Percentiles rank a stretch among this genome's conserved stretches.
Conservation (phyloP, 2,113 vertebrate species). For the Oceanites oceanicus region DNA sequence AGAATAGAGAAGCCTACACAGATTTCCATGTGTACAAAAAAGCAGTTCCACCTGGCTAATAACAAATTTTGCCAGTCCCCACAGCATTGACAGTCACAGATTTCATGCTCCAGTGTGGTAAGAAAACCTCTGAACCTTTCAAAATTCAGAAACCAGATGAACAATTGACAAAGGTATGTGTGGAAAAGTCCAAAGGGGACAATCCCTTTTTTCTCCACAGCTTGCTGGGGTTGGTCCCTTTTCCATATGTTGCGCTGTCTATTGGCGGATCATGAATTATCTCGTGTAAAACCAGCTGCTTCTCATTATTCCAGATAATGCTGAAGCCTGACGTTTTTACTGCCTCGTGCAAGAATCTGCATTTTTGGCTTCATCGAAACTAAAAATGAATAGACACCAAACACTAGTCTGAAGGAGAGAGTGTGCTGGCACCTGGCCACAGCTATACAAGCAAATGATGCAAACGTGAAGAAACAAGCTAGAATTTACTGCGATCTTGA, state of each 20-base stretch:
- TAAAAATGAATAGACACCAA: background rate
- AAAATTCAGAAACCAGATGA: background rate
- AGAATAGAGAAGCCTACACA: background rate
- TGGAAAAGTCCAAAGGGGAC: background rate
- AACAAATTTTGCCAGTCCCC: background rate
- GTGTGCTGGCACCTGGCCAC: background rate
- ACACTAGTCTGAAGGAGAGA: background rate
- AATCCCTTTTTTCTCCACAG: background rate
- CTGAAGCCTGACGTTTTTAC: background rate
- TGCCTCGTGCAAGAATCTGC: background rate
- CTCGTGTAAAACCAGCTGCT: background rate
- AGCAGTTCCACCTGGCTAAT: background rate
- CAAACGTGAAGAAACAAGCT: background rate
- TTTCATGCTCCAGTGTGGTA: background rate
- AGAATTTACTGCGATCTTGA: background rate
- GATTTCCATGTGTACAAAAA: background rate
- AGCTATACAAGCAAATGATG: background rate
- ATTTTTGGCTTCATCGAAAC: background rate
- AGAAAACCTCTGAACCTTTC: background rate
- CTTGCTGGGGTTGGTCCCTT: background rate
- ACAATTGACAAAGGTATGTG: background rate
- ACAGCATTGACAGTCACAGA: background rate
- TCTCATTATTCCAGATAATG: background rate
- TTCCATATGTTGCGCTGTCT: background rate
- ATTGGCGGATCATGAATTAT: background rate